Base-by-base conservation (phyloP, 1,140 invertebrate species). In the Ditylenchus dipsaci region DNA sequence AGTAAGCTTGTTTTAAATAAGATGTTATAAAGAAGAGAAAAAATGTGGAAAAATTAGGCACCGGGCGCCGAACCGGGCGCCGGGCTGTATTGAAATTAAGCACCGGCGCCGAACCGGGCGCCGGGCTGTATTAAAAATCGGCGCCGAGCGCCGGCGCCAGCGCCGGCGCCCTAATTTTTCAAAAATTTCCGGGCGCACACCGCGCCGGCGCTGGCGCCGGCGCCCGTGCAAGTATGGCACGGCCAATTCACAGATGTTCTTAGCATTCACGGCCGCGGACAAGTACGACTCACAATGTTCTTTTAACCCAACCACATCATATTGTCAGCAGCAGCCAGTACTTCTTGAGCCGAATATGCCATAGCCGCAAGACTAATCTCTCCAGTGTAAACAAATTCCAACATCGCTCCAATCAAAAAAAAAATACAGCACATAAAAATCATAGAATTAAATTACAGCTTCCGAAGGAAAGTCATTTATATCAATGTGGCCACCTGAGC, bases 311-410 rank as follows among this genome's bases (percentile, higher is more conserved):
- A 79, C 27, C n/a, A 81, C 71, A 38, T 67, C 79, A 63, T 81
- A 81, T 67, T 81, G 33, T 81, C 80, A 13, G 79, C 79, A 47
- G 82, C 69, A 1, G 78, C 78, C 53, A 81, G 56, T 33, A 75
- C 74, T 19, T 58, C 65, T 19, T 78, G 59, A 8, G 72, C 63
- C 58, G 29, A 56, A 33, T 68, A 69, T 45, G 63, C 76, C 17
- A 76, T 63, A 19, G 59, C 29, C n/a, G 19, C 62, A 30, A 19
- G 27, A 13, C 63, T 64, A 30, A 61, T n/a, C 38, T 19, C n/a
- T 5, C 59, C 59, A 19, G 59, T 61, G 45, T 63, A 78, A 47
- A 68, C 60, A 56, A 45, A 66, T 49, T 67, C 59, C 42, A 76
- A 29, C 56, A 63, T 74, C 17, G 43, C 59, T 15, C 65, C 68